These are phyloP conservation scores for Chlamydotis undulata DNA, from an alignment of 2,113 vertebrate genomes.

Conservation along the genomic window DNA sequence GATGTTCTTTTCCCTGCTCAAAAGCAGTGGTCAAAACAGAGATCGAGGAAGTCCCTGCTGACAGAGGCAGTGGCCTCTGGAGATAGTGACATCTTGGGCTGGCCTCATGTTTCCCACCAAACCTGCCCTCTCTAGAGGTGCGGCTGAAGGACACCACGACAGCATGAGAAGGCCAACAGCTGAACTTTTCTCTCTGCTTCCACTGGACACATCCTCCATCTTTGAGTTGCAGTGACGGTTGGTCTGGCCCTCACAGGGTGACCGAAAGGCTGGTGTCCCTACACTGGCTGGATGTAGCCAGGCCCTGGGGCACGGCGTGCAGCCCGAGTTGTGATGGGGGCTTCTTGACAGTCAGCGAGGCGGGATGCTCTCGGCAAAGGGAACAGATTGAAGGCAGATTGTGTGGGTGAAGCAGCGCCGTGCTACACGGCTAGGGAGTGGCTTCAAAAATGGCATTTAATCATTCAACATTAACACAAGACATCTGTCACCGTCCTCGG, in stretches of 20 bases:
- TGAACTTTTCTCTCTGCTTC: background rate
- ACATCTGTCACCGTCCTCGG: slow-evolving; percentile 79
- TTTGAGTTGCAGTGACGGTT: accelerated
- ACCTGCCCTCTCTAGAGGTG: background rate
- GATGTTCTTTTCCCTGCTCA: background rate
- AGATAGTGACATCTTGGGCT: background rate
- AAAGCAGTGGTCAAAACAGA: background rate
- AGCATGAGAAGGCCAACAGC: background rate
- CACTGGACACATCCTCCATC: accelerated
- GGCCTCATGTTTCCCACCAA: background rate
- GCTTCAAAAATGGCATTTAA: slow-evolving; percentile 79
- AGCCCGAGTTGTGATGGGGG: background rate
- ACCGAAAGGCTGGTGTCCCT: background rate
- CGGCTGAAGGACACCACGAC: accelerated
- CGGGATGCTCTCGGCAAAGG: slow-evolving; percentile 33
- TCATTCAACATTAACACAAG: slow-evolving; percentile 82
- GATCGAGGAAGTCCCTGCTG: background rate
- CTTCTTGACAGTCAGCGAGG: slow-evolving; percentile 19
- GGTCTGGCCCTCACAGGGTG: background rate
- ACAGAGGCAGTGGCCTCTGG: background rate
- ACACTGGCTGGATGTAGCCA: background rate
- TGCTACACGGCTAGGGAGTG: slow-evolving; percentile 65
- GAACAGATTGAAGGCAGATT: slow-evolving; percentile 82
- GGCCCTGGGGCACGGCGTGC: background rate
- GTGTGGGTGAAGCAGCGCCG: slow-evolving; percentile 46